Conservation (phyloP, 2,888 invertebrate species). For the Epistrophe eligans region DNA sequence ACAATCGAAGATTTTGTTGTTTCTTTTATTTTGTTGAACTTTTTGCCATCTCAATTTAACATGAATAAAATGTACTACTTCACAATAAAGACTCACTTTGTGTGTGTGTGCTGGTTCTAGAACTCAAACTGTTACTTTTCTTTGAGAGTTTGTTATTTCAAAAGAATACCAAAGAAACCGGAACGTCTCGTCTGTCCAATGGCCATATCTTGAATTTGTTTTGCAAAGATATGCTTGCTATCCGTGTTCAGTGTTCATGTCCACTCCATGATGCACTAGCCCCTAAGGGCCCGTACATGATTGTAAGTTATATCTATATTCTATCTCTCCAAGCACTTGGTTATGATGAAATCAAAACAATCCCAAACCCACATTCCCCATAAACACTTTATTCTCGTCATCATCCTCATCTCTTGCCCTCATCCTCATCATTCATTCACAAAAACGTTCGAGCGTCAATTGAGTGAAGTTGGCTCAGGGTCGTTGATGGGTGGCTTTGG, state of each 20-base stretch:
- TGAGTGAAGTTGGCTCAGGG: constrained; percentile 67
- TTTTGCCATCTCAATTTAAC: not conserved
- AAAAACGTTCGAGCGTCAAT: constrained; percentile 67
- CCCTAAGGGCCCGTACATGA: constrained; percentile 65
- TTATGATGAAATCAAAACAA: constrained; percentile 77
- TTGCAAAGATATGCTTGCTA: constrained; percentile 52
- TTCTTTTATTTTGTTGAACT: not conserved
- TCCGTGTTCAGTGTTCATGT: constrained; percentile 24
- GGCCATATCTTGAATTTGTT: constrained; percentile 18
- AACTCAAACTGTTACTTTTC: not conserved
- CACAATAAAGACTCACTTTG: not conserved
- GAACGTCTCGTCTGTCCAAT: constrained; percentile 30
- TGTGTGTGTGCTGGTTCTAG: too few relatives aligned
- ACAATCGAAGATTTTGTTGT: not conserved
- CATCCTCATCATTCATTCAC: constrained; percentile 61
- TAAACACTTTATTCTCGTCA: constrained; percentile 40
- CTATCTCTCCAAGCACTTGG: constrained; percentile 75
- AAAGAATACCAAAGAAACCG: constrained; percentile 50
- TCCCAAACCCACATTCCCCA: constrained; percentile 47
- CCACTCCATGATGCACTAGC: constrained; percentile 81
- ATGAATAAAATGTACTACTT: not conserved
- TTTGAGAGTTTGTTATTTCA: constrained; percentile 48
- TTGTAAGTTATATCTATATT: constrained; percentile 66
- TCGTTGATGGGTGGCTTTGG: constrained; percentile 48
- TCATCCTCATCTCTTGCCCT: too few relatives aligned